Conservation (phyloP, 2,888 invertebrate species). For the Encarsia formosa region DNA sequence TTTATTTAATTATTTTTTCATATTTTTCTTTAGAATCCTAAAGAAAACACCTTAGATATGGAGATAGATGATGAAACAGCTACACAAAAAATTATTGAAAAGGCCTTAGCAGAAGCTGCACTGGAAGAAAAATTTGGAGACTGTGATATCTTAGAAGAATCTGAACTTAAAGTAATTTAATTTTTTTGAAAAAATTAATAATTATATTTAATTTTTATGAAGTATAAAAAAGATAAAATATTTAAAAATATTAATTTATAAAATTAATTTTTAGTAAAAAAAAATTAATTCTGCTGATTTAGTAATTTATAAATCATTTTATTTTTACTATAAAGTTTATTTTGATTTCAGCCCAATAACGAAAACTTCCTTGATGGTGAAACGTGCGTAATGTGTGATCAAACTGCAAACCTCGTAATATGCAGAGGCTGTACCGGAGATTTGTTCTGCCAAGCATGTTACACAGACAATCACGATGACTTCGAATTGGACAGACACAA, state of each 20-base stretch:
- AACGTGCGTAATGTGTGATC: constrained; percentile 11
- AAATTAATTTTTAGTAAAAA: neutral
- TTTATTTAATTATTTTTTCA: too few species aligned
- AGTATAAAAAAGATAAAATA: neutral
- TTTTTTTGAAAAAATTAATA: neutral
- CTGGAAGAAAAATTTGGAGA: constrained; percentile 49
- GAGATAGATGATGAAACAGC: constrained; percentile 49
- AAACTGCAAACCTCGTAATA: constrained; percentile 50
- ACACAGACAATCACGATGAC: constrained; percentile 65
- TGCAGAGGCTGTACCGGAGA: constrained; percentile 78
- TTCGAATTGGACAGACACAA: constrained; percentile 52
- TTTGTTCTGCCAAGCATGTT: constrained; percentile 76
- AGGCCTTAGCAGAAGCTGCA: constrained; percentile 53
- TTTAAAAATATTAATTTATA: neutral
- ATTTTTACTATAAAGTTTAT: neutral
- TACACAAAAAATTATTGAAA: constrained; percentile 43
- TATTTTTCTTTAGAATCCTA: constrained; percentile 5
- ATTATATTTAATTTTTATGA: neutral
- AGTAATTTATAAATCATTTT: neutral
- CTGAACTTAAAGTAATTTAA: constrained; percentile 28
- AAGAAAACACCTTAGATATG: constrained; percentile 29
- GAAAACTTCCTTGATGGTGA: constrained; percentile 4
- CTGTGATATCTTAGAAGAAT: constrained; percentile 35
- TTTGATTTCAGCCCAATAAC: neutral
- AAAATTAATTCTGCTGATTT: too few species aligned